Base-by-base conservation (phyloP, 2,888 invertebrate species). In the Himalopsyche tibetana region DNA sequence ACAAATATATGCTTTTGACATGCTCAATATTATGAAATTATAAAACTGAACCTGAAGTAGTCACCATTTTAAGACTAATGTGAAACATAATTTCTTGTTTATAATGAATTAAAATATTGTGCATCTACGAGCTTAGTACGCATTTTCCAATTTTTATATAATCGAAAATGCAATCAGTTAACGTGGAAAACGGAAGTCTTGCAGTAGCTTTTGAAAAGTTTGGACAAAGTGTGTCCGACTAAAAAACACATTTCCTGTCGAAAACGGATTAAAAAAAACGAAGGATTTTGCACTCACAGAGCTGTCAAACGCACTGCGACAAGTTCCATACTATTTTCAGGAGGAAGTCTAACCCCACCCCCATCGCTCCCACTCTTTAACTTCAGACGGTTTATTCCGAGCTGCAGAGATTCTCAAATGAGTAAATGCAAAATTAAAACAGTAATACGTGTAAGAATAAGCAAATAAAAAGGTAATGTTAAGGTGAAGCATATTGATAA, bases 301-400 rank as follows among this genome's bases (percentile, higher is more conserved):
- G 19, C 63, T 63, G 63, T 63, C 63, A 63, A 63, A 63, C 63
- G 19, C 63, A 63, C 19, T 63, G 63, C 63, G 63, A 63, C 63
- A 63, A 19, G 63, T 63, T 63, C 19, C 63, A 63, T 63, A 63
- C 63, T 63, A 63, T 63, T 63, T 63, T 63, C 63, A 63, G 9
- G 8, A 28, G 63, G 28, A 63, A 63, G 19, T 28, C 63, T 63
- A n/a, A 19, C 9, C 63, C 19, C 63, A 11, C 28, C 11, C 9
- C 51, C 15, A 15, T 51, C 19, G 2, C 28, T 5, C 63, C 63
- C 63, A 19, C 28, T 19, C 28, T 28, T 19, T 19, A 63, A 63
- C 63, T 63, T 63, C 63, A 19, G n/a, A 28, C 63, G 63, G 19
- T 63, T 63, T 63, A 63, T 55, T 63, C 15, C 63, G 11, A 6